Conservation (phyloP, 92 coral and sea anemone genomes). For the Phenganax stokvisi region DNA sequence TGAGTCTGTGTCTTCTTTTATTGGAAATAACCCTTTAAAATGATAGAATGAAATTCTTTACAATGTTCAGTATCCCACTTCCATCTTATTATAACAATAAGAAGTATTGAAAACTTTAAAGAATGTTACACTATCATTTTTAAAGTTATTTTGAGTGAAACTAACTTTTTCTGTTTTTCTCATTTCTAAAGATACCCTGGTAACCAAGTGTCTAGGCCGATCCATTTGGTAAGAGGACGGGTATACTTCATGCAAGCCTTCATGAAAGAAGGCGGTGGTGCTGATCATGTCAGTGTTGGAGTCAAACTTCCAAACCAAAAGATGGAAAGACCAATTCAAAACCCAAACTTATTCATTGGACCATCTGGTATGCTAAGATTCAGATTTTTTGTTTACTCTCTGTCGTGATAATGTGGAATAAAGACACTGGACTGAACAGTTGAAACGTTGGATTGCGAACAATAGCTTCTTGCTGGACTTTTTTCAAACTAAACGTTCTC, state of each 20-base stretch:
- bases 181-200: conserved; percentile 34
- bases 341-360: conserved; percentile 29
- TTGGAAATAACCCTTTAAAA: background rate
- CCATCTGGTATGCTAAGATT: conserved; percentile 16
- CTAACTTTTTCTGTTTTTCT: background rate
- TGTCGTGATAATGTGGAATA: too few relatives aligned
- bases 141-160: background rate
- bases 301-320: conserved; percentile 53
- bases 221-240: conserved; percentile 44
- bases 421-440: too few relatives aligned
- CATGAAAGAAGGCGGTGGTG: conserved; percentile 58
- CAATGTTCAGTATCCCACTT: too few relatives aligned
- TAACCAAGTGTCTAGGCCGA: conserved; percentile 47
- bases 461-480: too few relatives aligned
- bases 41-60: too few relatives aligned
- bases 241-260: conserved; percentile 71
- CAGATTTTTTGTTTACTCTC: background rate
- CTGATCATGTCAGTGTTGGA: conserved; percentile 66
- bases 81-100: too few relatives aligned
- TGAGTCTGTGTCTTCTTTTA: background rate
- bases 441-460: too few relatives aligned
- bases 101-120: too few relatives aligned
- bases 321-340: conserved; percentile 53
- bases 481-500: too few relatives aligned
- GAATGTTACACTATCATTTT: background rate